Conservation (phyloP, 2,797 vertebrate species). For the Sebastes minor region DNA sequence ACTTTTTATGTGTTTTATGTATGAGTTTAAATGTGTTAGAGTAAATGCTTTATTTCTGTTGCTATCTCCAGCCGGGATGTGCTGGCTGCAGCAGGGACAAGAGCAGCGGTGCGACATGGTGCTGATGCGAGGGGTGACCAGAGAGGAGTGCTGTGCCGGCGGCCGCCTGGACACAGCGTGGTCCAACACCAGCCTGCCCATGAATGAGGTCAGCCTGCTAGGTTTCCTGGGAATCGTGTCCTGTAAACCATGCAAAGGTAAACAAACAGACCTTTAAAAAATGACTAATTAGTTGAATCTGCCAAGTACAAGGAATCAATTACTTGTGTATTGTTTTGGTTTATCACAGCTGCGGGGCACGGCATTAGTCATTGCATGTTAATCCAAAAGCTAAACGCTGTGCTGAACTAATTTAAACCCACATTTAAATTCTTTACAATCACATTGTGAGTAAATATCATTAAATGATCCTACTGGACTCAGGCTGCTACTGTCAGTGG, state of each 20-base stretch:
- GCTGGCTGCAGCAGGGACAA: conserved; percentile 93
- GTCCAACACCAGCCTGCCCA: conserved; percentile 93
- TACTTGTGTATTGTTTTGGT: background rate
- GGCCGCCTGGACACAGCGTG: conserved; percentile 91
- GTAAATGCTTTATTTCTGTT: background rate
- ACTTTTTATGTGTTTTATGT: background rate
- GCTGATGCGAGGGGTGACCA: conserved; percentile 89
- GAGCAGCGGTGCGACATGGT: conserved; percentile 94
- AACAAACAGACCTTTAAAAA: conserved; percentile 34
- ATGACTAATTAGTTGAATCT: background rate
- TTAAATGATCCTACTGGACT: background rate
- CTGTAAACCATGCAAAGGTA: conserved; percentile 97
- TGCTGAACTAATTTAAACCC: background rate
- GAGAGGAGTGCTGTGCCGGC: conserved; percentile 92
- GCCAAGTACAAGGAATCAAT: background rate
- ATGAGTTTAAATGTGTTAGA: background rate
- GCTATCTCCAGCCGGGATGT: conserved; percentile 88
- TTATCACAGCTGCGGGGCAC: background rate
- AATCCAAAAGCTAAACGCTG: background rate
- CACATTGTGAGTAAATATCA: background rate
- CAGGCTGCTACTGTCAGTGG: background rate
- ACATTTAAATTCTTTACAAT: background rate
- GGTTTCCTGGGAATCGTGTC: conserved; percentile 92
- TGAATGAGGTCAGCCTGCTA: conserved; percentile 94
- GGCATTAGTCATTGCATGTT: background rate